Evolutionary conservation across 1,140 invertebrate genomes (phyloP).

Genomic region (Drosophila simulans): DNA sequence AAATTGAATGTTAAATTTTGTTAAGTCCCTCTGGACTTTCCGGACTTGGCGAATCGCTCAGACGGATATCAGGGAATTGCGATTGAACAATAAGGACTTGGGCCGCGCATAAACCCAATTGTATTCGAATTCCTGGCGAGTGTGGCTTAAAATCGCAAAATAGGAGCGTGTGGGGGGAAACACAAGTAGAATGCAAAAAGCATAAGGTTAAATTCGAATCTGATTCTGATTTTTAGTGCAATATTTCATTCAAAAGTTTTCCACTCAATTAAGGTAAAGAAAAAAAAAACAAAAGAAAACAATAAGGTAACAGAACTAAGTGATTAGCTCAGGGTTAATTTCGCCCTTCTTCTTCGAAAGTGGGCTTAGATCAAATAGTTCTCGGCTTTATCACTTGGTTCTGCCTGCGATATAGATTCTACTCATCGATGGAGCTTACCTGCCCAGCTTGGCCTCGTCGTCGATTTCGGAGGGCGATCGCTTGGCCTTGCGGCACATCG

Average conservation of each 20-base stretch:
- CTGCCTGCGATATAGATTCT: neutral
- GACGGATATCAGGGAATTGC: slow-evolving; percentile 78
- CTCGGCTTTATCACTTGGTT: neutral
- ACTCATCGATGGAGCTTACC: slow-evolving; percentile 86
- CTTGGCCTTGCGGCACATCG: slow-evolving; percentile 88
- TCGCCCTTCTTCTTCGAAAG: neutral
- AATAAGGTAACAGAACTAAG: neutral
- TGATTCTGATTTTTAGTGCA: slow-evolving; percentile 72
- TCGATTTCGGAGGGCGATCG: slow-evolving; percentile 85
- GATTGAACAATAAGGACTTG: slow-evolving; percentile 80
- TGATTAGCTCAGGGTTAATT: slow-evolving; percentile 3
- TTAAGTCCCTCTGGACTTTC: neutral
- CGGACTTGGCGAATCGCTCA: slow-evolving; percentile 36
- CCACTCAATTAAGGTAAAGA: slow-evolving; percentile 23
- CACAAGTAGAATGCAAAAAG: slow-evolving; percentile 51
- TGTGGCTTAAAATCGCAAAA: slow-evolving; percentile 50
- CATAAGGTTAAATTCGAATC: slow-evolving; percentile 40
- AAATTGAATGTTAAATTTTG: slow-evolving; percentile 17
- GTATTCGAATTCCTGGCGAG: slow-evolving; percentile 78
- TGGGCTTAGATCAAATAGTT: neutral
- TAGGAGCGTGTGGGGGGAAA: slow-evolving; percentile 39
- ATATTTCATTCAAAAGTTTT: slow-evolving; percentile 60
- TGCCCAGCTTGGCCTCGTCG: slow-evolving; percentile 92
- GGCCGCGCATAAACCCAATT: slow-evolving; percentile 83
- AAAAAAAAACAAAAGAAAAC: neutral